phyloP scores from a whole-genome alignment of 2,888 invertebrate genomes.

The Ophion slaviceki region DNA sequence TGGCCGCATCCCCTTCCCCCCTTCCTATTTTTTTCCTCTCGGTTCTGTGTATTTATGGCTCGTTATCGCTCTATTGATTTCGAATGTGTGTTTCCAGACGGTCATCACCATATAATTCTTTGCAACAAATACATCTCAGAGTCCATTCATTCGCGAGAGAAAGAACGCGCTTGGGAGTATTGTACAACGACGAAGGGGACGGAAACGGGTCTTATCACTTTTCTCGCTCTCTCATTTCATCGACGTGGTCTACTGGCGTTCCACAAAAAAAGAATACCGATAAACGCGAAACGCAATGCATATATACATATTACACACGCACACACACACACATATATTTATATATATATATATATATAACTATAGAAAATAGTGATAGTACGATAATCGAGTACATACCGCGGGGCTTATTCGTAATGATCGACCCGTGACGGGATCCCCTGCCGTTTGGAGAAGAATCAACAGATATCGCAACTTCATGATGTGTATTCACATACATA shows the following conservation, averaged over 20 bases:
- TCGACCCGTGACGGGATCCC: constrained; percentile 75
- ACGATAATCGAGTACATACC: constrained; percentile 49
- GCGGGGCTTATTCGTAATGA: constrained; percentile 37
- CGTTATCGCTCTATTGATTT: constrained; percentile 15
- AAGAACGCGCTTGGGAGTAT: constrained; percentile 9
- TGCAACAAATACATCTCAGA: constrained; percentile 69
- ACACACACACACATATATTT: too few relatives aligned
- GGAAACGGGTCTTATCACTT: constrained; percentile 54
- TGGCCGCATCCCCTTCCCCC: not conserved
- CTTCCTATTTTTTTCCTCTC: not conserved
- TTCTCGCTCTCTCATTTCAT: constrained; percentile 60
- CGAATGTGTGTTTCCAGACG: constrained; percentile 1
- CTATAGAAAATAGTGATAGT: constrained; percentile 28
- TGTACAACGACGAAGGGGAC: constrained; percentile 16
- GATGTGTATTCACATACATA: not conserved
- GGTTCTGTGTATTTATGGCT: not conserved
- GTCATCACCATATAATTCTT: constrained; percentile 39
- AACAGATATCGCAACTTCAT: constrained; percentile 35
- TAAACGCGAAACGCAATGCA: not conserved
- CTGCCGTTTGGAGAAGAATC: constrained; percentile 45
- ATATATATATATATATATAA: not conserved
- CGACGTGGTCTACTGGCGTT: not conserved
- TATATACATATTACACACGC: not conserved
- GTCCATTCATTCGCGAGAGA: constrained; percentile 73
- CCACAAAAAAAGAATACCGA: constrained; percentile 23